Evolutionary conservation across 2,797 vertebrate species (phyloP), one percentile per base, ranked within the genome.

Genomic region (Amblyopsis hoosieri): DNA sequence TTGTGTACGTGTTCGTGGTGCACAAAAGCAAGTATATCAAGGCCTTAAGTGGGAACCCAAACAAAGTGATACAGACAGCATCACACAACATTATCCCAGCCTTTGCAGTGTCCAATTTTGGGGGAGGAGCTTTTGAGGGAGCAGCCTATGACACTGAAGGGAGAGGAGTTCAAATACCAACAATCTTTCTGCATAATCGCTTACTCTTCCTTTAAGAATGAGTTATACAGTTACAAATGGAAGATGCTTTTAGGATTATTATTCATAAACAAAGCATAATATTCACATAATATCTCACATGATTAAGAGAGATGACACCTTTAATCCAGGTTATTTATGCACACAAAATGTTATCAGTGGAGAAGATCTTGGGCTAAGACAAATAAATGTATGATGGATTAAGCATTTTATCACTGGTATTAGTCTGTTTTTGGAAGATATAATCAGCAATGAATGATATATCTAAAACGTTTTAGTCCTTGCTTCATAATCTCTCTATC

Each of bases 341-440:
- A 60, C 14, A 66, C 10, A 15, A 55, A 67, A 75, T 69, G 50
- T 17, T 75, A 72, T 83, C 73, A 62, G 69, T 12, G 4, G 33
- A 46, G 57, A 13, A 65, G 74, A 82, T 85, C 71, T 56, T 55
- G 29, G 12, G 61, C 51, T 67, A 56, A 80, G 69, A 72, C 83
- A 84, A 78, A 80, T 78, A 69, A 77, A 74, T 72, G 12, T 66
- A 15, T 63, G 74, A 76, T 81, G 75, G 78, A 84, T 85, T 80
- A 75, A 57, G 37, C 47, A 13, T 59, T 67, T 80, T 73, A 82
- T 82, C 67, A 59, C 55, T 45, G 23, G 71, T 72, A 75, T 83
- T 79, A 73, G 60, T 76, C 78, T 45, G 12, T 45, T 14, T 5
- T 71, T 53, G 54, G 46, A 45, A 77, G 79, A 80, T 83, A 73